Evolutionary conservation across 2,888 invertebrate species (phyloP).

Genomic region (Scelioninae gen. 2): DNA sequence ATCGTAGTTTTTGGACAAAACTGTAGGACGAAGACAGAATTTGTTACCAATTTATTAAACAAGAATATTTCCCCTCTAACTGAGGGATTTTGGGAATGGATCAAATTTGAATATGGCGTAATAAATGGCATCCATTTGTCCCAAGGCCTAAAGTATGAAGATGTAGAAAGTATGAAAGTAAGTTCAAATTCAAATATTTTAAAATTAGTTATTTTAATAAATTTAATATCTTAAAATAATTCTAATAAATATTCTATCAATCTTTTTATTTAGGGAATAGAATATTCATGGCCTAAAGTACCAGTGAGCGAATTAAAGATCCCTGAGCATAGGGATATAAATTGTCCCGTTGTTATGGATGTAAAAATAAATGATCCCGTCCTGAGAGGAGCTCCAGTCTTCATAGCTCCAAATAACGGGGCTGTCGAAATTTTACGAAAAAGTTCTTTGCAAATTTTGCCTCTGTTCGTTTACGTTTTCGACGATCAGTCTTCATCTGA

Average conservation of each 20-base stretch:
- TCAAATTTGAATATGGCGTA: slow-evolving; percentile 80
- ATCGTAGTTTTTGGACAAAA: slow-evolving; percentile 84
- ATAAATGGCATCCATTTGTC: slow-evolving; percentile 79
- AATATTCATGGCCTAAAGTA: slow-evolving; percentile 79
- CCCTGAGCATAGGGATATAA: slow-evolving; percentile 78
- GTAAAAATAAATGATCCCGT: slow-evolving; percentile 83
- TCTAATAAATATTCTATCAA: too few relatives aligned
- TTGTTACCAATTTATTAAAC: slow-evolving; percentile 84
- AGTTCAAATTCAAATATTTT: not conserved
- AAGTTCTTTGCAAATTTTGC: slow-evolving; percentile 80
- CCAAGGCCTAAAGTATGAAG: slow-evolving; percentile 81
- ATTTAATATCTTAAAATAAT: too few relatives aligned
- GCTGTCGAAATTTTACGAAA: slow-evolving; percentile 76
- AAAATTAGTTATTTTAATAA: too few relatives aligned
- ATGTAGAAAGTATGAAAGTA: slow-evolving; percentile 80
- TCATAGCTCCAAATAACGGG: slow-evolving; percentile 82
- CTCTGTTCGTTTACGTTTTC: slow-evolving; percentile 85
- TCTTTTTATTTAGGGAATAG: not conserved
- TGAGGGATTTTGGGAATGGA: slow-evolving; percentile 81
- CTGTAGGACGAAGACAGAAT: slow-evolving; percentile 81
- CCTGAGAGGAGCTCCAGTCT: slow-evolving; percentile 83
- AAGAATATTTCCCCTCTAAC: slow-evolving; percentile 80
- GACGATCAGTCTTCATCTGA: slow-evolving; percentile 79
- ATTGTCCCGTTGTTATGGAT: slow-evolving; percentile 84
- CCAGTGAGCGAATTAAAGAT: slow-evolving; percentile 76